phyloP scores from a whole-genome alignment of 2,113 vertebrate genomes.

The Phalacrocorax pelagicus region DNA sequence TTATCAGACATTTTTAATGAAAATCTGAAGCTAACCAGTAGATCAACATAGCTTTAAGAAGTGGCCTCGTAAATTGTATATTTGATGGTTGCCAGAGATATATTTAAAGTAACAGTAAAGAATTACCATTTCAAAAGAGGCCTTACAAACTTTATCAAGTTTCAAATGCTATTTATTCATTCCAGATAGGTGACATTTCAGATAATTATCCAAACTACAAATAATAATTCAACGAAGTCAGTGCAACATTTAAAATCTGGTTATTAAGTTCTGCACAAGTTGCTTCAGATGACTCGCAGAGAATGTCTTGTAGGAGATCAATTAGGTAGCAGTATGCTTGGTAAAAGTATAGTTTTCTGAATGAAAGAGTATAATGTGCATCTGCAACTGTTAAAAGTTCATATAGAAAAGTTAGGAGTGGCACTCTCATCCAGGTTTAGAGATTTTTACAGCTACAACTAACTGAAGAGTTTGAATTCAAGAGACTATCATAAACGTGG shows the following conservation, averaged over 20 bases:
- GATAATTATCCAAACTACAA: neutral
- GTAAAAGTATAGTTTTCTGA: neutral
- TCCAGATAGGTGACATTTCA: neutral
- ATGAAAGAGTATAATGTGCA: neutral
- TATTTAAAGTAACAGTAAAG: neutral
- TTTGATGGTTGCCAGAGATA: conserved; percentile 2
- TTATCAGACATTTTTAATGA: conserved; percentile 15
- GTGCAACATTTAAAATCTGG: neutral
- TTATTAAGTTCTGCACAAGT: neutral
- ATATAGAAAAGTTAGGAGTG: neutral
- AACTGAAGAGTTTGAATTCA: neutral
- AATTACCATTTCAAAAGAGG: neutral
- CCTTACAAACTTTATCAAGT: neutral
- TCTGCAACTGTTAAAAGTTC: neutral
- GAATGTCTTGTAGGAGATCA: neutral
- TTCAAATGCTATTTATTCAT: neutral
- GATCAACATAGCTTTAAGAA: neutral
- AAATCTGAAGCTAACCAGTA: neutral
- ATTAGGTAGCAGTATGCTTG: neutral
- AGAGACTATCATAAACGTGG: neutral
- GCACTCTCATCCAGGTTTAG: neutral
- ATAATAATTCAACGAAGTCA: neutral
- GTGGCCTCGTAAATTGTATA: neutral
- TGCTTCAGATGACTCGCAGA: neutral
- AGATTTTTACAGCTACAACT: neutral